Evolutionary conservation across 2,888 invertebrate genomes (phyloP).

Genomic region (Tiphia femorata): DNA sequence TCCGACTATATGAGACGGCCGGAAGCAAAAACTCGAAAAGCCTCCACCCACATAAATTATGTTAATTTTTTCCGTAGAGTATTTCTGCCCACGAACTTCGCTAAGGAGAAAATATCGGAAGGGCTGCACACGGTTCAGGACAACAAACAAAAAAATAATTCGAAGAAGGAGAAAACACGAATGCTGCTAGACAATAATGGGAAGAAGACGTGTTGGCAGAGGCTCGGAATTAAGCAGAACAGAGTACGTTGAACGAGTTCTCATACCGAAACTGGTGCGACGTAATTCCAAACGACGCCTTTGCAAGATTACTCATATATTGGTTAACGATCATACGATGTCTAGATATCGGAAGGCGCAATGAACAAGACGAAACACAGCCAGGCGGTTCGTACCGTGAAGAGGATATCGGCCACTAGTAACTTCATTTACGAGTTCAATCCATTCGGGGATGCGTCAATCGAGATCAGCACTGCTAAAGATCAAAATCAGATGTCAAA

Average conservation of each 20-base stretch:
- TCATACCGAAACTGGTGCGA: neutral
- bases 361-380: constrained; percentile 13
- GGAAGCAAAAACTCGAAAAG: constrained; percentile 3
- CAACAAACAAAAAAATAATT: constrained; percentile 5
- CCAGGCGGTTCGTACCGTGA: no score
- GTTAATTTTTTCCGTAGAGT: no score
- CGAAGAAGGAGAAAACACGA: constrained; percentile 10
- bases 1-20: no score
- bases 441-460: constrained; percentile 24
- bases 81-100: no score
- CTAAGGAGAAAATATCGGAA: constrained; percentile 26
- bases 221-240: neutral
- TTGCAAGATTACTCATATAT: no score
- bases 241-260: constrained; percentile 10
- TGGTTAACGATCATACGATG: no score
- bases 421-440: constrained; percentile 51
- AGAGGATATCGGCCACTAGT: constrained; percentile 49
- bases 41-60: no score
- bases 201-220: constrained; percentile 2
- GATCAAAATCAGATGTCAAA: neutral
- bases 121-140: constrained; percentile 6
- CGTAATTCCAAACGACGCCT: no score
- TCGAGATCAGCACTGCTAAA: neutral
- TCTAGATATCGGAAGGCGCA: constrained; percentile 22
- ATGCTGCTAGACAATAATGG: neutral